A percentile compares a stretch with the other conserved stretches of the same genome.
Evolutionary conservation across 1,140 invertebrate genomes (phyloP).

Genomic region (Sipha flava): DNA sequence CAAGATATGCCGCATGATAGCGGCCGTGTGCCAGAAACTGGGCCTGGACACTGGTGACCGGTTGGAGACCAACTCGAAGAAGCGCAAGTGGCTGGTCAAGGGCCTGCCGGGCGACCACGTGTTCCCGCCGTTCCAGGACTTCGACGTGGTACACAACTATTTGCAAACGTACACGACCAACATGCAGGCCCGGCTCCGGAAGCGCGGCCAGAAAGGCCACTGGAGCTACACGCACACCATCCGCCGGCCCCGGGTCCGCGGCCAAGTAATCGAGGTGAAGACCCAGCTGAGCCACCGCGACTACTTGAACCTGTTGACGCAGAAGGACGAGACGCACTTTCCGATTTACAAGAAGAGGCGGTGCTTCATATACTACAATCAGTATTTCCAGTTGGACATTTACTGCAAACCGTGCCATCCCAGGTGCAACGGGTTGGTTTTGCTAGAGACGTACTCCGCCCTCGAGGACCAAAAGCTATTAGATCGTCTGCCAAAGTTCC

Average conservation of each 20-base stretch:
- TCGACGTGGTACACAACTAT: conserved; percentile 96
- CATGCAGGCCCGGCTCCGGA: conserved; percentile 85
- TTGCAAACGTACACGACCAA: conserved; percentile 79
- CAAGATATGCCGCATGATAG: conserved; percentile 91
- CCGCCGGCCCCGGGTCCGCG: conserved; percentile 72
- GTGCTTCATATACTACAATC: conserved; percentile 95
- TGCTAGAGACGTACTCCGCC: conserved; percentile 94
- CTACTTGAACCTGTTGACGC: conserved; percentile 87
- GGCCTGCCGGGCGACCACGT: conserved; percentile 57
- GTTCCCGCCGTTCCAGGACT: conserved; percentile 95
- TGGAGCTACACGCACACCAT: conserved; percentile 94
- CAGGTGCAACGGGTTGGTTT: conserved; percentile 71
- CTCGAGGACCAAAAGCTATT: conserved; percentile 59
- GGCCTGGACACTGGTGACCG: conserved; percentile 91
- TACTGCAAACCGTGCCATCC: conserved; percentile 89
- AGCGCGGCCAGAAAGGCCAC: conserved; percentile 88
- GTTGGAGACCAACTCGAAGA: conserved; percentile 77
- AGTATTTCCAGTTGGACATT: conserved; percentile 97
- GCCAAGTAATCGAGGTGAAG: conserved; percentile 92
- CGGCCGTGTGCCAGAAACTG: conserved; percentile 83
- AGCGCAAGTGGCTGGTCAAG: conserved; percentile 86
- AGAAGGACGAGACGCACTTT: conserved; percentile 85
- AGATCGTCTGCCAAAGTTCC: conserved; percentile 73
- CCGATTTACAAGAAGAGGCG: conserved; percentile 90
- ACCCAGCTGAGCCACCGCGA: conserved; percentile 88